Conservation (phyloP, 2,113 vertebrate genomes). For the Herpailurus yagouaroundi region DNA sequence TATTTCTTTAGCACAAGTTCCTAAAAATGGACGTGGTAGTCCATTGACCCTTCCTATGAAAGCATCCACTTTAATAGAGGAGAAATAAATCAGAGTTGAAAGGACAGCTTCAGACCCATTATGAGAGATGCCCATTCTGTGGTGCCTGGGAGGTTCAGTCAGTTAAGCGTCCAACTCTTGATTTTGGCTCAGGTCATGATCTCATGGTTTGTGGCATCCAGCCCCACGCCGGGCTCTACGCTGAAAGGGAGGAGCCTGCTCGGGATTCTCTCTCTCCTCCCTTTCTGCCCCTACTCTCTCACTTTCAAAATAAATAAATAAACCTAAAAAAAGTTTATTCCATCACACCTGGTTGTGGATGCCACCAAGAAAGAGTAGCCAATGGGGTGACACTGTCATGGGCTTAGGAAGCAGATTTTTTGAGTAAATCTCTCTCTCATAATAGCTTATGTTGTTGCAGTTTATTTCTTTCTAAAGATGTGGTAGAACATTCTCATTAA, state of each 20-base stretch:
- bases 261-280: too few relatives aligned
- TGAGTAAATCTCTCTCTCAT: background rate
- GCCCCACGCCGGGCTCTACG: too few relatives aligned
- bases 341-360: too few relatives aligned
- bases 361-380: background rate
- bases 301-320: too few relatives aligned
- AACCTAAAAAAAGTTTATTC: too few relatives aligned
- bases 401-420: background rate
- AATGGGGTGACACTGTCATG: background rate
- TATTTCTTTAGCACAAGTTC: background rate
- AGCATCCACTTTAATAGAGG: background rate
- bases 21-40: background rate
- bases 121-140: background rate
- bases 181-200: too few relatives aligned
- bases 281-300: too few relatives aligned
- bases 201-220: too few relatives aligned
- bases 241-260: too few relatives aligned
- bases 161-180: too few relatives aligned
- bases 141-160: too few relatives aligned
- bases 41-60: background rate
- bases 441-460: background rate
- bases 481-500: background rate
- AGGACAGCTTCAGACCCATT: background rate
- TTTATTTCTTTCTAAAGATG: conserved; percentile 34
- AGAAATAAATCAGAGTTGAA: background rate